A percentile compares a stretch with the other conserved stretches of the same genome.
Evolutionary conservation across 2,888 invertebrate species (phyloP).

Genomic region (Morpho helenor): DNA sequence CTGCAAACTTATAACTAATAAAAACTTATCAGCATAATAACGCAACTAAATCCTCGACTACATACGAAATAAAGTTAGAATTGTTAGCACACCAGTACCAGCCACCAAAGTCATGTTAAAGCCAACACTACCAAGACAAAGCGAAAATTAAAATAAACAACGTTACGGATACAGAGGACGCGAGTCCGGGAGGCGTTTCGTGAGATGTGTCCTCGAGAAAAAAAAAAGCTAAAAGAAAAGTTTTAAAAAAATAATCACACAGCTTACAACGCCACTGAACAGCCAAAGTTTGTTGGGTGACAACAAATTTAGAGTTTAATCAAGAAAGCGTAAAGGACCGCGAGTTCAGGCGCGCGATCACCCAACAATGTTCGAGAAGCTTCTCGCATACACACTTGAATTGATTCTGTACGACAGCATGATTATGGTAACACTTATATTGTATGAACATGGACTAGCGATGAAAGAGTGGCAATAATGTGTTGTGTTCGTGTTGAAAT

Average conservation of each 20-base stretch:
- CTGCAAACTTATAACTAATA: slow-evolving; percentile 41
- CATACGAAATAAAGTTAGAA: slow-evolving; percentile 60
- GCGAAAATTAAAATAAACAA: slow-evolving; percentile 70
- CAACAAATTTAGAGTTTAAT: slow-evolving; percentile 39
- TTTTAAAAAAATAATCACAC: slow-evolving; percentile 64
- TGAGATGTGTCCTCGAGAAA: slow-evolving; percentile 45
- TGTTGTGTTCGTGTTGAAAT: too few relatives aligned
- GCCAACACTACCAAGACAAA: slow-evolving; percentile 77
- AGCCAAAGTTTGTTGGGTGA: slow-evolving; percentile 74
- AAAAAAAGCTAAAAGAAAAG: slow-evolving; percentile 61
- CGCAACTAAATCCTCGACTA: slow-evolving; percentile 63
- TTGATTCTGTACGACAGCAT: too few relatives aligned
- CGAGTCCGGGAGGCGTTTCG: slow-evolving; percentile 72
- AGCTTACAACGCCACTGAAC: slow-evolving; percentile 72
- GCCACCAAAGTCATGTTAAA: slow-evolving; percentile 70
- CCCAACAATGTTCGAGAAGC: slow-evolving; percentile 60
- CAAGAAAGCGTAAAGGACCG: slow-evolving; percentile 46
- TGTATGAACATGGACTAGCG: too few relatives aligned
- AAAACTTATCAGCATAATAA: slow-evolving; percentile 59
- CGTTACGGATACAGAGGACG: slow-evolving; percentile 76
- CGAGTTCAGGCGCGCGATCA: slow-evolving; percentile 60
- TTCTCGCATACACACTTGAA: slow-evolving; percentile 62
- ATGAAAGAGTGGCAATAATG: too few relatives aligned
- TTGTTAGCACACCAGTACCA: slow-evolving; percentile 75
- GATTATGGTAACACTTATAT: too few relatives aligned